A percentile compares a stretch with the other conserved stretches of the same genome.
phyloP scores from a whole-genome alignment of 2,113 vertebrate genomes.

The Cheirogaleus medius region DNA sequence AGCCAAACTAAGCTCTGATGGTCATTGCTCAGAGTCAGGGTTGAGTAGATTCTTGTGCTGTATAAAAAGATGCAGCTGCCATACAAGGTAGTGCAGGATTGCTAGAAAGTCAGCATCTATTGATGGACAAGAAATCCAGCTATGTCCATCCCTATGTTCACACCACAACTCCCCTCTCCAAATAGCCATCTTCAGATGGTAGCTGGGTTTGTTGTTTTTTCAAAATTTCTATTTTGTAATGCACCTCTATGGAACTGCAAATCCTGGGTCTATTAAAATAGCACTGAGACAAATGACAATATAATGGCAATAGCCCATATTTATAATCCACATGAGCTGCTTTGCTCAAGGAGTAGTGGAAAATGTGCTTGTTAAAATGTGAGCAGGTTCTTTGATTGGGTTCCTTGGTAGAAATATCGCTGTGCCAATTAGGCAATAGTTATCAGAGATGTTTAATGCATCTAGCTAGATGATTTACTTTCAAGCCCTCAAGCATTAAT shows the following conservation, averaged over 20 bases:
- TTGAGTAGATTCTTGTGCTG: neutral
- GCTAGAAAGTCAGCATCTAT: neutral
- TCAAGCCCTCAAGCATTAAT: neutral
- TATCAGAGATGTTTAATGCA: neutral
- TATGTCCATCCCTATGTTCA: neutral
- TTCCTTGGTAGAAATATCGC: neutral
- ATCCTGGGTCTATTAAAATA: conserved; percentile 2
- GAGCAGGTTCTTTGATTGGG: neutral
- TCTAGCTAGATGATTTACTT: neutral
- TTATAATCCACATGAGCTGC: neutral
- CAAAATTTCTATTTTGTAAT: neutral
- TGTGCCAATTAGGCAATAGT: neutral
- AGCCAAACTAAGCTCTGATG: neutral
- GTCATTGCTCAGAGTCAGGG: neutral
- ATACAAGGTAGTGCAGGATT: rapidly evolving
- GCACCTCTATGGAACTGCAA: neutral
- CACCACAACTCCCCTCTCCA: neutral
- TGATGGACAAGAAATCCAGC: neutral
- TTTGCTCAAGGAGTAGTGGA: neutral
- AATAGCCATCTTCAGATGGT: neutral
- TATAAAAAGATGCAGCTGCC: neutral
- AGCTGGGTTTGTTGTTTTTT: neutral
- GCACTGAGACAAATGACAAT: neutral
- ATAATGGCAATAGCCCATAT: neutral
- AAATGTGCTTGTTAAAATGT: neutral